A percentile compares a stretch with the other conserved stretches of the same genome.
Evolutionary conservation across 2,113 vertebrate species (phyloP).

Genomic region (Corythornis madagascariensis): DNA sequence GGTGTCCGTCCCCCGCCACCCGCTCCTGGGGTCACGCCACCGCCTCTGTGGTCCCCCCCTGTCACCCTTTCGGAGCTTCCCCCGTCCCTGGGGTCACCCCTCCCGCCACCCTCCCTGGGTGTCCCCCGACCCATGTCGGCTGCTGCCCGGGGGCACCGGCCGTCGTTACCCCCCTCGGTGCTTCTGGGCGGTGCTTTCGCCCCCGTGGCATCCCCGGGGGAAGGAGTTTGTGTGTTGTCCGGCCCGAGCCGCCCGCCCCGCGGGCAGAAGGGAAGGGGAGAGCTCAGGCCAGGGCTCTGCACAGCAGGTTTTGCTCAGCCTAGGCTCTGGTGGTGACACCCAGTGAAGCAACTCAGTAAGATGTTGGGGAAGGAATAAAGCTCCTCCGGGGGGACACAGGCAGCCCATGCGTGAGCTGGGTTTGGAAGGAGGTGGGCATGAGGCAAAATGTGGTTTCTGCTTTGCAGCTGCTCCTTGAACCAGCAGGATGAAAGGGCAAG

Average conservation of each 20-base stretch:
- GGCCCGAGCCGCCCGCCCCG: background rate
- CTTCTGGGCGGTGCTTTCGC: accelerated
- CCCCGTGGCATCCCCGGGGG: background rate
- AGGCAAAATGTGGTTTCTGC: background rate
- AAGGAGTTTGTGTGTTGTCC: background rate
- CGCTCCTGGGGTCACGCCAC: background rate
- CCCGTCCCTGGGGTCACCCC: background rate
- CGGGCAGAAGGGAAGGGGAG: background rate
- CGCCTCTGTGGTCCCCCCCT: no score
- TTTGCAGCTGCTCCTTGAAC: background rate
- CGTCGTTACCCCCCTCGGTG: background rate
- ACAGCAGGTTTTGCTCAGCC: background rate
- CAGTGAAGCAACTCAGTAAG: background rate
- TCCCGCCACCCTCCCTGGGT: background rate
- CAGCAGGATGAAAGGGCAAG: background rate
- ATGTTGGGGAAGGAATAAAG: background rate
- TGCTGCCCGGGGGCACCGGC: background rate
- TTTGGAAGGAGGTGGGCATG: background rate
- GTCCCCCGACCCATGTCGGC: background rate
- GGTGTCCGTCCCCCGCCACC: background rate
- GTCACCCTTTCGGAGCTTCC: background rate
- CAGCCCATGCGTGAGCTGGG: background rate
- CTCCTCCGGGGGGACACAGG: background rate
- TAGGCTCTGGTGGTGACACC: background rate
- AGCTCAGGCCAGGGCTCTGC: background rate